These are phyloP conservation scores for Aplocera efformata DNA, from an alignment of 2,888 invertebrate genomes.

Conservation along the genomic window DNA sequence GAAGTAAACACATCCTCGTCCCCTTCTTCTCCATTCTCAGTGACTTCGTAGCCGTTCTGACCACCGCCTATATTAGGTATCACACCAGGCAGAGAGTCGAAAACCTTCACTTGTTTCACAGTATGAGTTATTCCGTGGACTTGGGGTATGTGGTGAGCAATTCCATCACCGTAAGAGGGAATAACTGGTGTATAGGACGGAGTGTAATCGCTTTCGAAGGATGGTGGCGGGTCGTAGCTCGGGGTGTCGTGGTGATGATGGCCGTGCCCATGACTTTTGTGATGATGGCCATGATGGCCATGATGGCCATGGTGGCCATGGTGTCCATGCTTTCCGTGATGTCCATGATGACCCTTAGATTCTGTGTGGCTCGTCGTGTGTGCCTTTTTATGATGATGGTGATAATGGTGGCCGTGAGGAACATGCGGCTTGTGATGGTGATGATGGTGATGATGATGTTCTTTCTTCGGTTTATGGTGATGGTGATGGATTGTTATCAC, in stretches of 20 bases:
- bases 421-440: constrained; percentile 51
- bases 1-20: constrained; percentile 61
- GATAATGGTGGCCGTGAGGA: constrained; percentile 52
- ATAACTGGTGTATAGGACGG: constrained; percentile 44
- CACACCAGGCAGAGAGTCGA: constrained; percentile 57
- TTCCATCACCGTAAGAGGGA: constrained; percentile 42
- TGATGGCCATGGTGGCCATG: constrained; percentile 36
- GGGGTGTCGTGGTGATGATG: constrained; percentile 56
- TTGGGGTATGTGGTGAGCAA: constrained; percentile 40
- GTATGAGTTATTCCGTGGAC: constrained; percentile 55
- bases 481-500: constrained; percentile 80
- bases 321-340: constrained; percentile 39
- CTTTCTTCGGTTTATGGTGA: constrained; percentile 71
- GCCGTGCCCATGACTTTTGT: constrained; percentile 33
- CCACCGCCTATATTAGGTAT: constrained; percentile 38
- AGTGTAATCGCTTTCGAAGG: constrained; percentile 54
- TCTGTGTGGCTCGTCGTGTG: constrained; percentile 49
- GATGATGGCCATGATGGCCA: constrained; percentile 29
- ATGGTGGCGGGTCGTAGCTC: constrained; percentile 43
- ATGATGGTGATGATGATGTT: constrained; percentile 64
- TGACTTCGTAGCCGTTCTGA: constrained; percentile 62
- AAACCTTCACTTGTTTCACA: constrained; percentile 69
- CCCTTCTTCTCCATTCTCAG: constrained; percentile 60
- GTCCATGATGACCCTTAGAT: constrained; percentile 46
- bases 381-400: constrained; percentile 63